Percentiles rank a stretch among this genome's conserved stretches.
Evolutionary conservation across 1,140 invertebrate species (phyloP).

Genomic region (Temnothorax nylanderi): DNA sequence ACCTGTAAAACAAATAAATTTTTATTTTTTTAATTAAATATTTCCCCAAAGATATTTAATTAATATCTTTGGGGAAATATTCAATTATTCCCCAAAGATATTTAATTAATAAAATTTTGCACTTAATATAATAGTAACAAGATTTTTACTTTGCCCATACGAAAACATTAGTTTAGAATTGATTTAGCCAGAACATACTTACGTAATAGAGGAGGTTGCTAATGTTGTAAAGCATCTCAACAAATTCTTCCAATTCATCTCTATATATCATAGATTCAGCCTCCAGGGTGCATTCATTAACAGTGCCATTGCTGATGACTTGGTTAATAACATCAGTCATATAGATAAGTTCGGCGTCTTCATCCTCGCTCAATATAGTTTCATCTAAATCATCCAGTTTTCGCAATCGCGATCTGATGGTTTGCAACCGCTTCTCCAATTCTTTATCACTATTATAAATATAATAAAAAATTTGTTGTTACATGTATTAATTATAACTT

Average conservation of each 20-base stretch:
- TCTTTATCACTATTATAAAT: conserved; percentile 76
- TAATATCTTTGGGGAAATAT: too few relatives aligned
- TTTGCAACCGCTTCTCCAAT: conserved; percentile 75
- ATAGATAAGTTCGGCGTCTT: conserved; percentile 77
- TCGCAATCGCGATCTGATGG: conserved; percentile 65
- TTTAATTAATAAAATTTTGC: too few relatives aligned
- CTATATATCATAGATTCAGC: conserved; percentile 78
- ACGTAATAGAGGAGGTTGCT: conserved; percentile 86
- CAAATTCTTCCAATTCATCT: conserved; percentile 83
- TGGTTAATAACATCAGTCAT: conserved; percentile 84
- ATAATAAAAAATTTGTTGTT: not conserved
- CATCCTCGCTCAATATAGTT: conserved; percentile 47
- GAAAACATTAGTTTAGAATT: conserved; percentile 11
- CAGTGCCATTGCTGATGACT: conserved; percentile 82
- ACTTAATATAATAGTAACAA: too few relatives aligned
- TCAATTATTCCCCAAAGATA: too few relatives aligned
- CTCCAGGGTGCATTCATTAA: conserved; percentile 70
- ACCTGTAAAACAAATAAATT: conserved; percentile 81
- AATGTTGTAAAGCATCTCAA: conserved; percentile 84
- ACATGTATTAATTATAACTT: not conserved
- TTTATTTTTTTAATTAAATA: not conserved
- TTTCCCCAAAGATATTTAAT: not conserved
- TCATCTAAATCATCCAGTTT: conserved; percentile 72
- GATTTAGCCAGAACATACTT: conserved; percentile 2
- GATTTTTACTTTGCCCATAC: not conserved